Evolutionary conservation across 2,888 invertebrate species (phyloP).

Genomic region (Nesidiocoris tenuis): DNA sequence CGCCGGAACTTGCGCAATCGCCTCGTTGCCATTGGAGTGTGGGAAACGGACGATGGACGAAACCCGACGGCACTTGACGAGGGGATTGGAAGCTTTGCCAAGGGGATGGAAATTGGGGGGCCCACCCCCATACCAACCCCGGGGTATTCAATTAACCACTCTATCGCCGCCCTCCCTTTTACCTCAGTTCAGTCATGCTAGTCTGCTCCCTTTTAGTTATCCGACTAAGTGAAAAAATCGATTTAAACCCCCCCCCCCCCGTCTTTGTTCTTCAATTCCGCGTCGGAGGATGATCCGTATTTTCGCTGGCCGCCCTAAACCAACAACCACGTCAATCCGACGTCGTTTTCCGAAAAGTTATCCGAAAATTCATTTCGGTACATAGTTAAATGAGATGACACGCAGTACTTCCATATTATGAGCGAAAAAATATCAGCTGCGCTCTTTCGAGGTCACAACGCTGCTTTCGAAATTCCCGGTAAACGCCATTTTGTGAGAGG

Average conservation of each 20-base stretch:
- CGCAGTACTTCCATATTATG: not conserved
- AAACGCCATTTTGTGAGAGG: too few species aligned
- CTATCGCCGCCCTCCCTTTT: conserved; percentile 16
- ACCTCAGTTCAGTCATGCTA: not conserved
- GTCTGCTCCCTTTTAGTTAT: conserved; percentile 11
- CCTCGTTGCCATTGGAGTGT: conserved; percentile 23
- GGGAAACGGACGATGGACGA: not conserved
- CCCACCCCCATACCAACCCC: too few species aligned
- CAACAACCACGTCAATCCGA: too few species aligned
- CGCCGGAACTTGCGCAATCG: conserved; percentile 40
- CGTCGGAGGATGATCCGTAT: too few species aligned
- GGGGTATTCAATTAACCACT: conserved; percentile 40
- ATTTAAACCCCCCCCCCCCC: too few species aligned
- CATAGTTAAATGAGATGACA: conserved; percentile 11
- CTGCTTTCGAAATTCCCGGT: too few species aligned
- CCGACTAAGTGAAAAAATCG: conserved; percentile 37
- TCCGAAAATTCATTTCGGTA: too few species aligned
- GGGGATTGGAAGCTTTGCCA: conserved; percentile 12
- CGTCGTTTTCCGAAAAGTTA: conserved; percentile 2
- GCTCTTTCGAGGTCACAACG: too few species aligned
- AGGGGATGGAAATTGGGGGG: conserved; percentile 15
- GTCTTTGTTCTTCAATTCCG: too few species aligned
- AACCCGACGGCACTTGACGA: conserved; percentile 8
- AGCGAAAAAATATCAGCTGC: too few species aligned
- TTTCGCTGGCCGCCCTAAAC: too few species aligned